phyloP scores from a whole-genome alignment of 2,888 invertebrate species.

The Eupithecia subfuscata region DNA sequence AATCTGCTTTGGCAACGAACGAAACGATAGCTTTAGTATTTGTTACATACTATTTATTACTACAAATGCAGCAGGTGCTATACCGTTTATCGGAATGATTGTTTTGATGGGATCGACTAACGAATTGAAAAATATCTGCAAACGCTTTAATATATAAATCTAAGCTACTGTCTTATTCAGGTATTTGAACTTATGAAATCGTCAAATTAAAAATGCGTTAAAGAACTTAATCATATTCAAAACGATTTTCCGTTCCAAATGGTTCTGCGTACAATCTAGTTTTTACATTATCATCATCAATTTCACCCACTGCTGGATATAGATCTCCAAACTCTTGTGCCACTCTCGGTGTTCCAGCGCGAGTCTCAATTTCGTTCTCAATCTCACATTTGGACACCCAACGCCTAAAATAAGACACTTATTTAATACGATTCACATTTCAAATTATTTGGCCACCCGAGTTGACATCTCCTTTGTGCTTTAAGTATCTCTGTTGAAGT shows the following conservation, averaged over 20 bases:
- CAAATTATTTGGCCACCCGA: not conserved
- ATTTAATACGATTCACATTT: not conserved
- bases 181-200: not conserved
- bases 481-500: not conserved
- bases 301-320: not conserved
- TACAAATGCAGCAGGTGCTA: not conserved
- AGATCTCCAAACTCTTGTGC: too few species aligned
- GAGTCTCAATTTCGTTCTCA: not conserved
- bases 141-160: not conserved
- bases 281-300: too few species aligned
- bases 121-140: not conserved
- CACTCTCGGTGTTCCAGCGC: too few species aligned
- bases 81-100: not conserved
- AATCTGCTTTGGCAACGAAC: conserved; percentile 2
- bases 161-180: not conserved
- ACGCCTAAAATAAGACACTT: not conserved
- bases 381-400: not conserved
- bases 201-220: not conserved
- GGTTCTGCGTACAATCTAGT: not conserved
- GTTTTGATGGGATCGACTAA: not conserved
- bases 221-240: not conserved
- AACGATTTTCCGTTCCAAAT: not conserved
- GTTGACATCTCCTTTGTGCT: not conserved
- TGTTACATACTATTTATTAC: not conserved
- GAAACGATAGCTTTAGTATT: not conserved